Base-by-base conservation (phyloP, 2,113 vertebrate species). In the Labeo catla region DNA sequence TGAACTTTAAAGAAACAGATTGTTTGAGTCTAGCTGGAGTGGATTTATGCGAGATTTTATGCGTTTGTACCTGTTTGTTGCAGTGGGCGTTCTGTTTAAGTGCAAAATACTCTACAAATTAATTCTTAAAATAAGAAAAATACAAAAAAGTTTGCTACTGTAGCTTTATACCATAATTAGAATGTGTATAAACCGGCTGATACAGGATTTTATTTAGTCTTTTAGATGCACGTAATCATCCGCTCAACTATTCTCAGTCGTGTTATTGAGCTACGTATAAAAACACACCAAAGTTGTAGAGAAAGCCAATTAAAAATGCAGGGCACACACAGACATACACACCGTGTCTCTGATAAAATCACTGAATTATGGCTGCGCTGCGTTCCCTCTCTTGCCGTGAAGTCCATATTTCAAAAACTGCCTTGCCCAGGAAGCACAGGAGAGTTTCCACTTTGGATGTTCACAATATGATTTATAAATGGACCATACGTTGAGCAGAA, bases 291-390 rank as follows among this genome's bases (percentile, higher is more conserved):
- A 23, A 80, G 54, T 12, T 80, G 10, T 80, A 36, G 36, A 15
- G 16, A 54, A 57, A 45, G 3, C 16, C 3, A 47, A 12, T 79
- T 21, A n/a, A 45, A 61, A 79, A 21, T 63, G 10, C 39, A 63
- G 21, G 36, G 54, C 45, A 82, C 13, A 66, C 43, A 49, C 23
- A 66, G 2, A 81, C 28, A 4, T 16, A 43, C 21, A 2, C 10
- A 49, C 28, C 0, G 0, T 61, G 10, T 68, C 15, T 81, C 59
- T 36, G 61, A 68, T 82, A 68, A 82, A 68, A 82, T 50, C 45
- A 82, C 47, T 50, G 80, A 68, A 82, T 82, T 82, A 82, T 82
- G 39, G 61, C 61, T 66, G 43, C 3, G 21, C 61, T 81, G 39
- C 16, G 45, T 7, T 65, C 3, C n/a, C 4, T 66, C 19, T 81